These are phyloP conservation scores for Meloe dianella DNA, from an alignment of 2,888 invertebrate genomes.

Conservation along the genomic window DNA sequence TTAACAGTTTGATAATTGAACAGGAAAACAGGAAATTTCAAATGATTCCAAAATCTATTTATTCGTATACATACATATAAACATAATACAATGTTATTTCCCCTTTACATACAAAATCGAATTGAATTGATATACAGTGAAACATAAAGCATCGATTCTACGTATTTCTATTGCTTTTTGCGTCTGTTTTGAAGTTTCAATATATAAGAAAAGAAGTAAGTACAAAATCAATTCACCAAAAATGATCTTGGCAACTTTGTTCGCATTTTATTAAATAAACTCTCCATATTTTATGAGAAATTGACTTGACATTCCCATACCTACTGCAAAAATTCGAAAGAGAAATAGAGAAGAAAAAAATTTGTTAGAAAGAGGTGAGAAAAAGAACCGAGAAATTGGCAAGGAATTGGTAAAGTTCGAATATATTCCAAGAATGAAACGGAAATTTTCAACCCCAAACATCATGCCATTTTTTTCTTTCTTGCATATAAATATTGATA, in stretches of 20 bases:
- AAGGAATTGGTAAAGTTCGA: slow-evolving; percentile 29
- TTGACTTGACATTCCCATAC: slow-evolving; percentile 41
- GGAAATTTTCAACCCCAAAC: not conserved
- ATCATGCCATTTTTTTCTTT: no score
- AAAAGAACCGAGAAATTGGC: slow-evolving; percentile 30
- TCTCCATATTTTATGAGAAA: slow-evolving; percentile 41
- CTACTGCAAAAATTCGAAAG: slow-evolving; percentile 27
- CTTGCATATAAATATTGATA: not conserved
- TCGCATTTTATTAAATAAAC: slow-evolving; percentile 42
- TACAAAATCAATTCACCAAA: slow-evolving; percentile 38
- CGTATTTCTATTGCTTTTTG: slow-evolving; percentile 15
- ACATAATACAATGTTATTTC: not conserved
- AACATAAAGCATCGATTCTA: slow-evolving; percentile 21
- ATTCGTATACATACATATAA: not conserved
- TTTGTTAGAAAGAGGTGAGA: not conserved
- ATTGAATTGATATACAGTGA: slow-evolving; percentile 25
- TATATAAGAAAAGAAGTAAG: slow-evolving; percentile 23
- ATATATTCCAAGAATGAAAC: slow-evolving; percentile 12
- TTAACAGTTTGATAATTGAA: not conserved
- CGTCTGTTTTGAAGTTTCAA: slow-evolving; percentile 25
- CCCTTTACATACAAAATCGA: not conserved
- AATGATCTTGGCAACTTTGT: slow-evolving; percentile 33
- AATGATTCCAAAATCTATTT: not conserved
- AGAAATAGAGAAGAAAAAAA: not conserved
- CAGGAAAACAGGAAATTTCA: not conserved